Percentiles rank a stretch among this genome's conserved stretches.
Evolutionary conservation across 2,888 invertebrate species (phyloP).

Genomic region (Hirtodrosophila trivittata): DNA sequence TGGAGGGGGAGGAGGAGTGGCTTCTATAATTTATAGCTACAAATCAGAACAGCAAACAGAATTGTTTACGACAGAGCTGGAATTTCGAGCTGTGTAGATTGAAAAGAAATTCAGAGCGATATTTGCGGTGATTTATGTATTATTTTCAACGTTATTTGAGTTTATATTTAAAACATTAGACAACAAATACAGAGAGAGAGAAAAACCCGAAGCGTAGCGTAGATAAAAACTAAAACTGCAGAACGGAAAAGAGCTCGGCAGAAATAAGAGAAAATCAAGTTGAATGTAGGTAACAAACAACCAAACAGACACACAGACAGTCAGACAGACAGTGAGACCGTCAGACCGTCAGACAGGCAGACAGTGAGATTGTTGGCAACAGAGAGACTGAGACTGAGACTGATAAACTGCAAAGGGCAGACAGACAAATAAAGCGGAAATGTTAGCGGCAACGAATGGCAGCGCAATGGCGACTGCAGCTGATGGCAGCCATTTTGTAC

Average conservation of each 20-base stretch:
- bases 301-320: conserved; percentile 36
- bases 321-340: conserved; percentile 8
- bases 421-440: conserved; percentile 74
- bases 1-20: conserved; percentile 1
- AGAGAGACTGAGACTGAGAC: conserved; percentile 7
- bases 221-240: conserved; percentile 63
- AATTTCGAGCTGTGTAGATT: conserved; percentile 52
- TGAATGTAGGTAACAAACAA: conserved; percentile 60
- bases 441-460: conserved; percentile 78
- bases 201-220: no score
- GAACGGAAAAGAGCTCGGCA: conserved; percentile 14
- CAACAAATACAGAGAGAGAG: conserved; percentile 36
- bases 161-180: conserved; percentile 78
- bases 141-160: conserved; percentile 74
- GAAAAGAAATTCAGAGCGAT: conserved; percentile 74
- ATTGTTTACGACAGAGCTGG: conserved; percentile 49
- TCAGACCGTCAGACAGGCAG: conserved; percentile 15
- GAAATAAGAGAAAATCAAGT: conserved; percentile 9
- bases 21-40: conserved; percentile 50
- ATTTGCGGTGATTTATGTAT: conserved; percentile 72
- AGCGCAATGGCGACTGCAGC: conserved; percentile 55
- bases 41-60: conserved; percentile 54
- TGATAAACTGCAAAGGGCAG: conserved; percentile 58
- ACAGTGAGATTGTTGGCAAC: conserved; percentile 17
- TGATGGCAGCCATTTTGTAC: conserved; percentile 56